Evolutionary conservation across 2,113 vertebrate genomes (phyloP).

Genomic region (Sarotherodon lohbergeri): DNA sequence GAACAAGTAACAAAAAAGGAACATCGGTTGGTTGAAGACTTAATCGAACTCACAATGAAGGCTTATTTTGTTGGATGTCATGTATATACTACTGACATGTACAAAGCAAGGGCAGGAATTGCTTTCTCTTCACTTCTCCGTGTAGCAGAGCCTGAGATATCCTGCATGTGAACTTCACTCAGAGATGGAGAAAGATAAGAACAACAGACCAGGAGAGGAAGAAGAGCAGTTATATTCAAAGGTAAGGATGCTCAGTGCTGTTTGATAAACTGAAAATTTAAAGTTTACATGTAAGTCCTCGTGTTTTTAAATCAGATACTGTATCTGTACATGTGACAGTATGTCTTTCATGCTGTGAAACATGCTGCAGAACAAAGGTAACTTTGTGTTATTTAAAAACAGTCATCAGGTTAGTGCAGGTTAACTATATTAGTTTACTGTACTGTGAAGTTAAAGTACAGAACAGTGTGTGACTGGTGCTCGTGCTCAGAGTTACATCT

Average conservation of each 20-base stretch:
- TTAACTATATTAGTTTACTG: background rate
- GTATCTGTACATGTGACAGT: background rate
- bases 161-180: background rate
- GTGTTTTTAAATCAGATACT: background rate
- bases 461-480: rapidly evolving
- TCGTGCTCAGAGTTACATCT: background rate
- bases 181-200: background rate
- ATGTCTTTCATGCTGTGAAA: rapidly evolving
- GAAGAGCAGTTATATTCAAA: background rate
- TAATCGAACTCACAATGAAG: background rate
- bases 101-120: rapidly evolving
- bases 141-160: background rate
- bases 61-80: background rate
- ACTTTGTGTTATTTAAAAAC: background rate
- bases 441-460: background rate
- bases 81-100: background rate
- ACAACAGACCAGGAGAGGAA: background rate
- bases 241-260: background rate
- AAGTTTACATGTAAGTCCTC: background rate
- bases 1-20: background rate
- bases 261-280: rapidly evolving
- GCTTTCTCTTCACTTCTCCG: background rate
- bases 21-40: background rate
- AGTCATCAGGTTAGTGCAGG: background rate
- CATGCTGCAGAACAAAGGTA: background rate